A percentile compares a stretch with the other conserved stretches of the same genome.
These are phyloP conservation scores for Pherbina coryleti DNA, from an alignment of 2,888 invertebrate species.

Conservation along the genomic window DNA sequence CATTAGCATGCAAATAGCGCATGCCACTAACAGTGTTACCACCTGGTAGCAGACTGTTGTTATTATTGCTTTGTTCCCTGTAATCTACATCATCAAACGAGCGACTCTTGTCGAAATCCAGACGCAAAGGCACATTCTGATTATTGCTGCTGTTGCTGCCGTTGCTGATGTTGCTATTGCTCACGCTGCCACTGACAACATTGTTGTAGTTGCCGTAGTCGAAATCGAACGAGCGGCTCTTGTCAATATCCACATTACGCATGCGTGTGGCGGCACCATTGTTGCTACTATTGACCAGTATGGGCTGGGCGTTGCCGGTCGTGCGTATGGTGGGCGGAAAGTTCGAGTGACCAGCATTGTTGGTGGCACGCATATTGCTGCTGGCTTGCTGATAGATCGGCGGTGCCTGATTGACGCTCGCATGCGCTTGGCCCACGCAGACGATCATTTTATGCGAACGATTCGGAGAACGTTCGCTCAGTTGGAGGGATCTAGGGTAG, in stretches of 20 bases:
- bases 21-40: slow-evolving; percentile 44
- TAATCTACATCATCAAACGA: slow-evolving; percentile 68
- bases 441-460: slow-evolving; percentile 67
- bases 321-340: slow-evolving; percentile 64
- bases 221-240: slow-evolving; percentile 68
- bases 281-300: slow-evolving; percentile 50
- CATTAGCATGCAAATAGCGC: slow-evolving; percentile 49
- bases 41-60: slow-evolving; percentile 49
- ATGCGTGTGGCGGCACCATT: slow-evolving; percentile 47
- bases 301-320: slow-evolving; percentile 53
- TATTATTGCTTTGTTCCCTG: slow-evolving; percentile 61
- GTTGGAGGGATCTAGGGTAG: slow-evolving; percentile 73
- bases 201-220: slow-evolving; percentile 65
- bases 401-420: slow-evolving; percentile 47
- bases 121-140: slow-evolving; percentile 58
- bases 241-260: slow-evolving; percentile 63
- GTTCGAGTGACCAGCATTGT: slow-evolving; percentile 39
- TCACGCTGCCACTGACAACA: slow-evolving; percentile 35
- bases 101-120: slow-evolving; percentile 68
- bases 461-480: slow-evolving; percentile 74
- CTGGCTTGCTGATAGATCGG: slow-evolving; percentile 52
- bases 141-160: slow-evolving; percentile 57
- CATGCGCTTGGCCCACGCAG: slow-evolving; percentile 56
- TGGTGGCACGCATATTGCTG: slow-evolving; percentile 46
- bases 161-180: slow-evolving; percentile 41